These are phyloP conservation scores for Hydractinia symbiolongicarpus DNA, from an alignment of 30 jellyfish, hydroid and myxozoan genomes.

Conservation along the genomic window DNA sequence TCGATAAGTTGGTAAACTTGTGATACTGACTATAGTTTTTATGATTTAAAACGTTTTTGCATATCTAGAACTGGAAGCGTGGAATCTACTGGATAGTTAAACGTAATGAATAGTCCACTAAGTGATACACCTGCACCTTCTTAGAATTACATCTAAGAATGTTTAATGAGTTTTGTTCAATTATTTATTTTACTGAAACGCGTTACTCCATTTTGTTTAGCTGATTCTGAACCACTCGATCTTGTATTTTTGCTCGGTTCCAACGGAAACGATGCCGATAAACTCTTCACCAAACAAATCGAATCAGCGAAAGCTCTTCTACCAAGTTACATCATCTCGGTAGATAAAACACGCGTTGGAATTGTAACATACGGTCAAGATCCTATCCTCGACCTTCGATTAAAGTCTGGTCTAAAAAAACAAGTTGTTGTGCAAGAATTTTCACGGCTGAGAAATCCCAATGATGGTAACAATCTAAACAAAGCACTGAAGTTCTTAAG, in stretches of 20 bases:
- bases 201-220: background rate
- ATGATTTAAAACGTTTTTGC: too few species aligned
- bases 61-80: too few species aligned
- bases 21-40: too few species aligned
- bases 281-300: background rate
- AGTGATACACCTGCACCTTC: too few species aligned
- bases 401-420: background rate
- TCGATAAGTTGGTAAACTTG: too few species aligned
- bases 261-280: background rate
- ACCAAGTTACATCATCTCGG: background rate
- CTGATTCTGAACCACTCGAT: constrained; percentile 25
- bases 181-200: too few species aligned
- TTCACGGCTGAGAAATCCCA: background rate
- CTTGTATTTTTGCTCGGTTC: constrained; percentile 18
- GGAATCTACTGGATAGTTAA: too few species aligned
- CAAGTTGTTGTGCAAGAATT: background rate
- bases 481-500: background rate
- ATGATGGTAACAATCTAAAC: constrained; percentile 5
- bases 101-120: too few species aligned
- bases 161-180: too few species aligned
- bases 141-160: too few species aligned
- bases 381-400: background rate
- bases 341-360: background rate
- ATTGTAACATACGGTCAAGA: background rate
- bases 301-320: background rate